Percentiles rank a stretch among this genome's conserved stretches.
phyloP scores from a whole-genome alignment of 2,888 invertebrate species.

The Morpho helenor region DNA sequence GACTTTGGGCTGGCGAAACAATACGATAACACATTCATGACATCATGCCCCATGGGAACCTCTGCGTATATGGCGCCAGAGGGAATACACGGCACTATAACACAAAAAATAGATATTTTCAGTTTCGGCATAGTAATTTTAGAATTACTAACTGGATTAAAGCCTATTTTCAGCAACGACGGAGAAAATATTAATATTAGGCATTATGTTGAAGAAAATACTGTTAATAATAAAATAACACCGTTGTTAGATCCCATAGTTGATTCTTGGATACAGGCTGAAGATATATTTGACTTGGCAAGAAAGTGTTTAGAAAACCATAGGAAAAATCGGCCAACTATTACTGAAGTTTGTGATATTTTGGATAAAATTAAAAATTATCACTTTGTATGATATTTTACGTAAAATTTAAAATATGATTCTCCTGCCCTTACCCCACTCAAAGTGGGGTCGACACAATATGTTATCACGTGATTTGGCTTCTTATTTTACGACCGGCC shows the following conservation, averaged over 20 bases:
- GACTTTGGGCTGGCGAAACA: slow-evolving; percentile 87
- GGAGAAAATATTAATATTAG: slow-evolving; percentile 65
- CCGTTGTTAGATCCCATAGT: slow-evolving; percentile 77
- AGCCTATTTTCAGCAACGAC: slow-evolving; percentile 79
- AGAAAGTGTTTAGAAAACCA: slow-evolving; percentile 77
- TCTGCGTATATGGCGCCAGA: slow-evolving; percentile 89
- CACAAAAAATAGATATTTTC: slow-evolving; percentile 87
- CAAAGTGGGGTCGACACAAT: too few species aligned
- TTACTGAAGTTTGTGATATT: slow-evolving; percentile 70
- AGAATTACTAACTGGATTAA: slow-evolving; percentile 85
- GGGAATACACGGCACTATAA: slow-evolving; percentile 82
- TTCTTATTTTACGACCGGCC: too few species aligned
- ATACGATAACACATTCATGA: slow-evolving; percentile 60
- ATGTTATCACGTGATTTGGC: too few species aligned
- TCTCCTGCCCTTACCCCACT: too few species aligned
- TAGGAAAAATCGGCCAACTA: slow-evolving; percentile 76
- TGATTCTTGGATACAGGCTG: slow-evolving; percentile 73
- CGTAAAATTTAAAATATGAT: background rate
- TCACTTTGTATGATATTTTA: background rate
- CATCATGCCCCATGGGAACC: slow-evolving; percentile 81
- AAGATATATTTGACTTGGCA: slow-evolving; percentile 75
- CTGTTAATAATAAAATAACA: slow-evolving; percentile 67
- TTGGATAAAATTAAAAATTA: slow-evolving; percentile 42
- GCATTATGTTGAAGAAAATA: slow-evolving; percentile 74
- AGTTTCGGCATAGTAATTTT: slow-evolving; percentile 88